Evolutionary conservation across 2,888 invertebrate genomes (phyloP).

Genomic region (Heliconius ismenius): DNA sequence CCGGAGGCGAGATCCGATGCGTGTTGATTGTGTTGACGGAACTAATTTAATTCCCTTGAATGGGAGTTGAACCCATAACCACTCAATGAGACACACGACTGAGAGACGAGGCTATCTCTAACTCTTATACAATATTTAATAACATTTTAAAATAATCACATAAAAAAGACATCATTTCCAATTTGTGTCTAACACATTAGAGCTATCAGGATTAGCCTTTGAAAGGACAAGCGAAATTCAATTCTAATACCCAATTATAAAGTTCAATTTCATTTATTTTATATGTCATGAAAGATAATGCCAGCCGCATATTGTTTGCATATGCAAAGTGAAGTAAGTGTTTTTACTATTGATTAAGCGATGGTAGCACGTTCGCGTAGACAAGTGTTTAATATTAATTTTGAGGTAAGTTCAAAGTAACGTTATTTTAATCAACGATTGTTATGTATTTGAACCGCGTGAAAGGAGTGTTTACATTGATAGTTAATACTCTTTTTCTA

Average conservation of each 20-base stretch:
- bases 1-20: too few species aligned
- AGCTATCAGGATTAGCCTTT: constrained; percentile 40
- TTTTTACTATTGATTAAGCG: constrained; percentile 77
- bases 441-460: background rate
- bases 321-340: constrained; percentile 75
- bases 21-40: too few species aligned
- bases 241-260: constrained; percentile 17
- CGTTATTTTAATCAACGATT: background rate
- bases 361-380: constrained; percentile 54
- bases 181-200: constrained; percentile 33
- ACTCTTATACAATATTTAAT: background rate
- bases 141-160: background rate
- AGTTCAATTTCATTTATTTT: constrained; percentile 30
- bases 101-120: too few species aligned
- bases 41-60: too few species aligned
- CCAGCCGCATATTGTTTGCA: constrained; percentile 70
- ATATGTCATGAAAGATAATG: constrained; percentile 46
- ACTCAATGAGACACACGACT: too few species aligned
- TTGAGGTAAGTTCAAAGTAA: constrained; percentile 18
- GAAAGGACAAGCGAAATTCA: constrained; percentile 2
- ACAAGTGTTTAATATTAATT: constrained; percentile 43
- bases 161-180: background rate
- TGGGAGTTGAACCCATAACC: too few species aligned
- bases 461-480: background rate
- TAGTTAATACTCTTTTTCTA: background rate